Evolutionary conservation across 2,888 invertebrate species (phyloP).

Genomic region (Amaurobius ferox): DNA sequence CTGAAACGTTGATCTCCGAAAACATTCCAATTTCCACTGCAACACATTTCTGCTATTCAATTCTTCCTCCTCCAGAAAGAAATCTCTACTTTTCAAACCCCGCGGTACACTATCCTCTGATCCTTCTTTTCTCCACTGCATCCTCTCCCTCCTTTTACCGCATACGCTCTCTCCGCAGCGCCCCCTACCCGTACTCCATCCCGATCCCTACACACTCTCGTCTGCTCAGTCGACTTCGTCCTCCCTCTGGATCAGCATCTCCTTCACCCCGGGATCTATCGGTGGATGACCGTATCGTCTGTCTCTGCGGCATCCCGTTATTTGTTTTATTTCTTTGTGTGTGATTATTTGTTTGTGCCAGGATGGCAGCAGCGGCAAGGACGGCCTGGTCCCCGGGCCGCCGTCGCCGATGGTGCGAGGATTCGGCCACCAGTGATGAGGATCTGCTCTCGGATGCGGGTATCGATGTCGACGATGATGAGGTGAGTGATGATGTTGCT

Average conservation of each 20-base stretch:
- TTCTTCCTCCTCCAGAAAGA: neutral
- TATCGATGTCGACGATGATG: constrained; percentile 67
- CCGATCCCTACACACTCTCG: neutral
- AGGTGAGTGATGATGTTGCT: constrained; percentile 54
- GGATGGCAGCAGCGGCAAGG: constrained; percentile 21
- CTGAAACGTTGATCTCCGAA: too few species aligned
- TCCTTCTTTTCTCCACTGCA: constrained; percentile 1
- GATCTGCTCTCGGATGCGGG: constrained; percentile 68
- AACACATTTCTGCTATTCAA: too few species aligned
- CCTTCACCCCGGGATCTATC: too few species aligned
- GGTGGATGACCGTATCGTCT: too few species aligned
- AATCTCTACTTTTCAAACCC: constrained; percentile 2
- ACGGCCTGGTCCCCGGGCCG: constrained; percentile 50
- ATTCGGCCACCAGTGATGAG: constrained; percentile 63
- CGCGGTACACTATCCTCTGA: neutral
- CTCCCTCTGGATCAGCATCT: constrained; percentile 8
- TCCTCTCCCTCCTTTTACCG: constrained; percentile 20
- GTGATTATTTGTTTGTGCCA: neutral
- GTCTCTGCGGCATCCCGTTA: too few species aligned
- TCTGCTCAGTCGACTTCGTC: neutral
- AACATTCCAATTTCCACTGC: too few species aligned
- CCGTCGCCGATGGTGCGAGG: constrained; percentile 52
- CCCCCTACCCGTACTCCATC: neutral
- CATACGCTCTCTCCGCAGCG: constrained; percentile 21
- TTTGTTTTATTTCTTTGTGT: constrained; percentile 6